Conservation (phyloP, 2,797 vertebrate genomes). For the Helarctos malayanus region DNA sequence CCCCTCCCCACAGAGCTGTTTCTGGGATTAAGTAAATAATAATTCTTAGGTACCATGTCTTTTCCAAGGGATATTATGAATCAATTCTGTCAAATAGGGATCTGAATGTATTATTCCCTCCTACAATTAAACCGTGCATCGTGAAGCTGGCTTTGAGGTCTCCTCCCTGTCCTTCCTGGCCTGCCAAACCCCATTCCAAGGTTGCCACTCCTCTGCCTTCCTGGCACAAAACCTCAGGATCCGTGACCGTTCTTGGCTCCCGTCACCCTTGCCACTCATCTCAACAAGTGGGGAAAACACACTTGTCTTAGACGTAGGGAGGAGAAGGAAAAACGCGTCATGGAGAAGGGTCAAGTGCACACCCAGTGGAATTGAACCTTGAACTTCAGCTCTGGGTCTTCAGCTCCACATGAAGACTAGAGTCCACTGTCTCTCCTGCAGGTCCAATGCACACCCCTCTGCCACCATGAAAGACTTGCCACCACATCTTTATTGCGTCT, state of each 20-base stretch:
- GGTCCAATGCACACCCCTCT: not conserved
- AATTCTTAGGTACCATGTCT: not conserved
- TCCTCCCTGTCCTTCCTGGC: not conserved
- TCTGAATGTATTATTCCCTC: not conserved
- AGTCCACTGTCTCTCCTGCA: not conserved
- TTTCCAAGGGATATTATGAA: not conserved
- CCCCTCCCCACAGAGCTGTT: not conserved
- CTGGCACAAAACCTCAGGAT: not conserved
- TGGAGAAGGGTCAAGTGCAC: not conserved
- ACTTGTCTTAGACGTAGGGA: not conserved
- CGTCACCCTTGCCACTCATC: not conserved
- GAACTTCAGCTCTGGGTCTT: not conserved
- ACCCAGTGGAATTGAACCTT: not conserved
- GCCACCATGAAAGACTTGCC: not conserved
- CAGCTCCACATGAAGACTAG: not conserved
- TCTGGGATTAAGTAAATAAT: conserved; percentile 38
- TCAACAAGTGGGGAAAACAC: not conserved
- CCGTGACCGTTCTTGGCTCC: not conserved
- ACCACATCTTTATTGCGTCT: conserved; percentile 65
- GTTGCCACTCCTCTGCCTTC: not conserved
- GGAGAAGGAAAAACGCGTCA: not conserved
- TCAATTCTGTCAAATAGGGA: conserved; percentile 5
- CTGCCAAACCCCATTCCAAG: not conserved
- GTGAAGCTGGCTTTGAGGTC: not conserved
- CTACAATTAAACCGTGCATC: not conserved